Conservation (phyloP, 2,797 vertebrate species). For the Sebastes jordani region DNA sequence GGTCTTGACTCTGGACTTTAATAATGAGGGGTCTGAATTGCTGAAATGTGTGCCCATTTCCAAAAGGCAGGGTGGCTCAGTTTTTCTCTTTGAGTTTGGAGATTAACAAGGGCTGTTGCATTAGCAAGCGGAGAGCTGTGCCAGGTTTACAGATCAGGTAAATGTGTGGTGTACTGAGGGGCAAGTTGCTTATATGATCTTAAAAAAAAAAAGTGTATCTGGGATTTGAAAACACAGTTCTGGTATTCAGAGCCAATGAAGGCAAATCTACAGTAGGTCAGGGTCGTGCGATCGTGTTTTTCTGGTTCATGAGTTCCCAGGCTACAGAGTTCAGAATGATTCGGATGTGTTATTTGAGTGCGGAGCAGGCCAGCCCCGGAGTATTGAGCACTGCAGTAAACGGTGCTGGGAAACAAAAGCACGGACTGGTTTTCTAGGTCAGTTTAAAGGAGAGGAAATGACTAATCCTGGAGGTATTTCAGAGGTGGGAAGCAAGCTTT, state of each 20-base stretch:
- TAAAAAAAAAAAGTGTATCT: neutral
- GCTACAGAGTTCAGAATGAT: conserved; percentile 38
- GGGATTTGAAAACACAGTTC: conserved; percentile 15
- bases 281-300: conserved; percentile 47
- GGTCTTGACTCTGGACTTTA: conserved; percentile 33
- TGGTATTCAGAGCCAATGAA: conserved; percentile 16
- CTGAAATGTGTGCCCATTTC: conserved; percentile 26
- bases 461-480: conserved; percentile 61
- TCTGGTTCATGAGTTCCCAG: conserved; percentile 58
- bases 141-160: conserved; percentile 14
- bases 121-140: neutral
- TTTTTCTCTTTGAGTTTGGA: conserved; percentile 24
- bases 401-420: conserved; percentile 56
- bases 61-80: neutral
- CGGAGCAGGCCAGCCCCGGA: conserved; percentile 29
- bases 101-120: conserved; percentile 3
- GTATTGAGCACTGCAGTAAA: conserved; percentile 43
- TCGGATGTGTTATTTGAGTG: conserved; percentile 19
- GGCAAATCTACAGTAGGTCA: conserved; percentile 48
- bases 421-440: conserved; percentile 65
- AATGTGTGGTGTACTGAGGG: neutral
- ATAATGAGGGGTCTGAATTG: conserved; percentile 39
- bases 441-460: conserved; percentile 52
- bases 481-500: conserved; percentile 45
- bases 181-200: conserved; percentile 4